Conservation (phyloP, 53 echinoderm and acorn worm species). For the Echinarachnius parma region DNA sequence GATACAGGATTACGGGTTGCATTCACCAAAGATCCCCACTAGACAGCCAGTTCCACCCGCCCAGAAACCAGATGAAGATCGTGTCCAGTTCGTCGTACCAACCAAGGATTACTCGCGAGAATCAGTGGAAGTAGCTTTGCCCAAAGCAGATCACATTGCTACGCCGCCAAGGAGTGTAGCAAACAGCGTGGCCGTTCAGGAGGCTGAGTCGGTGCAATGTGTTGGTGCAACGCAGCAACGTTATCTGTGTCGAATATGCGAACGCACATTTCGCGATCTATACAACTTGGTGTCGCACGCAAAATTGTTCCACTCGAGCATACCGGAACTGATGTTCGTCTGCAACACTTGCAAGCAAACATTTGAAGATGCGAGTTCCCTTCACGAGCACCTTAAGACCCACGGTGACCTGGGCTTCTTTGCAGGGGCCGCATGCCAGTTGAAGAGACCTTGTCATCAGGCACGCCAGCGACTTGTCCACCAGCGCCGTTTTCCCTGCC, state of each 20-base stretch:
- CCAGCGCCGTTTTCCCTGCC: conserved; percentile 30
- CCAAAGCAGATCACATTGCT: too few species aligned
- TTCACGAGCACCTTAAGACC: conserved; percentile 18
- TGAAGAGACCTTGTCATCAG: not conserved
- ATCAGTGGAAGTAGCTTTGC: too few species aligned
- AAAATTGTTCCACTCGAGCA: conserved; percentile 16
- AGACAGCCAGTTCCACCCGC: too few species aligned
- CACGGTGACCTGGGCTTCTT: conserved; percentile 21
- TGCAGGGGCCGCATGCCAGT: conserved; percentile 19
- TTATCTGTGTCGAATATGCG: conserved; percentile 38
- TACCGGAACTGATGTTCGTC: conserved; percentile 15
- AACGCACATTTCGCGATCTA: conserved; percentile 29
- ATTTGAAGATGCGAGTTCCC: conserved; percentile 18
- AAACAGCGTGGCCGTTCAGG: not conserved
- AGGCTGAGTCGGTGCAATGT: not conserved
- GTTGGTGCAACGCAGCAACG: conserved; percentile 14
- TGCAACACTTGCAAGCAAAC: conserved; percentile 10
- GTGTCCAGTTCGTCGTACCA: too few species aligned
- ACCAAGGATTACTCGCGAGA: too few species aligned
- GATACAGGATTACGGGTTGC: too few species aligned
- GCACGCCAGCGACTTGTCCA: conserved; percentile 7
- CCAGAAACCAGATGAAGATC: too few species aligned
- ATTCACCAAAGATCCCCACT: too few species aligned
- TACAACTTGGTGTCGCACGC: conserved; percentile 34
- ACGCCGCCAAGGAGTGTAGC: too few species aligned